Base-by-base conservation (phyloP, 2,113 vertebrate genomes). In the Microcebus lehilahytsara region DNA sequence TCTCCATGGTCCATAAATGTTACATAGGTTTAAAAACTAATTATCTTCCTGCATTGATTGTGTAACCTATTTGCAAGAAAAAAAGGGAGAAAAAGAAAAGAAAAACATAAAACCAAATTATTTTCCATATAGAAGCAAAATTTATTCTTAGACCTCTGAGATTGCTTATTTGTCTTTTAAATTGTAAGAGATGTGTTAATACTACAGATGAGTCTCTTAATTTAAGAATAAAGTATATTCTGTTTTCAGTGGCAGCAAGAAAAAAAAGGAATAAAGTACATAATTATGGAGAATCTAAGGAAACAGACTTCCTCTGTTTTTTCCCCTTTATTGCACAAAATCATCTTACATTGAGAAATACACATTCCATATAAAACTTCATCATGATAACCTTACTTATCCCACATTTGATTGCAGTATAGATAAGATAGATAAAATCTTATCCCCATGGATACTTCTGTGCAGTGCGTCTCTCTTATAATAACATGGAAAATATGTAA, bases 341-440 rank as follows among this genome's bases (percentile, higher is more conserved):
- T 92, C 51, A 4, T 80, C 34, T 72, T 92, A 77, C 6, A 3
- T 62, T 93, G 72, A 89, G 93, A 95, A 89, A 79, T 88, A 66
- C 49, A 88, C 25, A 53, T 64, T 87, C 53, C 78, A 12, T 89
- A 32, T 87, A 94, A 94, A 95, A 75, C 78, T 78, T 30, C 89
- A 46, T 72, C 77, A 27, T 84, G 69, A 69, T 93, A 51, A 85
- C 7, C 34, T 89, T 94, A 34, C 46, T 89, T 93, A 80, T 40
- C 30, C 40, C 58, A 89, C 58, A 80, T 71, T 67, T 51, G 81
- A 72, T 92, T 91, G 89, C 87, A 88, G 2, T 83, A 20, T 27
- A 75, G 83, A 85, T 85, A 87, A 97, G 93, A 20, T 27, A 75
- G 83, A 85, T 85, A 87, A 97, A 94, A 69, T 85, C 74, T 75